phyloP scores from a whole-genome alignment of 2,113 vertebrate species.

The Condylura cristata region DNA sequence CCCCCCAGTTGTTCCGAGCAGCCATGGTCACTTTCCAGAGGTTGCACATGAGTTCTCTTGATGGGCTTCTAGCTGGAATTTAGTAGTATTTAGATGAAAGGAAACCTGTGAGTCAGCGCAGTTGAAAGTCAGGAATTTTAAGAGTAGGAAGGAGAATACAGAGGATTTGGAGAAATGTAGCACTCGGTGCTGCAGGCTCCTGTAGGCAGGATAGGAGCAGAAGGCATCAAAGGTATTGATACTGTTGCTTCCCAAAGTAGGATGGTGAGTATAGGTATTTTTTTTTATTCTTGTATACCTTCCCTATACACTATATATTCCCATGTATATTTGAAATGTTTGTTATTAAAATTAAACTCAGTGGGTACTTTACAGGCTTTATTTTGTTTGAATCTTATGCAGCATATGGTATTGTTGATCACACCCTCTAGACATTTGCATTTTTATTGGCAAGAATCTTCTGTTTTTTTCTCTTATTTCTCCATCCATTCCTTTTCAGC shows the following conservation, averaged over 20 bases:
- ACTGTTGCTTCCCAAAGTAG: background rate
- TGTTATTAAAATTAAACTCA: background rate
- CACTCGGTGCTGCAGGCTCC: background rate
- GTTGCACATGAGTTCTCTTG: background rate
- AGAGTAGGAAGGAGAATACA: background rate
- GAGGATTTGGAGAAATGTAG: background rate
- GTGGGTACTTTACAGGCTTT: constrained; percentile 15
- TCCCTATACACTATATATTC: background rate
- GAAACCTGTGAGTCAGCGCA: background rate
- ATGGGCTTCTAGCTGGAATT: background rate
- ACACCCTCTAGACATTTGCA: constrained; percentile 15
- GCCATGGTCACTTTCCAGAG: background rate
- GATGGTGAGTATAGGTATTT: background rate
- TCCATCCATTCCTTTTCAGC: constrained; percentile 60
- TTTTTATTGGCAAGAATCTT: constrained; percentile 54
- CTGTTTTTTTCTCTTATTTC: constrained; percentile 59
- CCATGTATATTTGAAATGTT: background rate
- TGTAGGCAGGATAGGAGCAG: background rate
- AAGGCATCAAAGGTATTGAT: background rate
- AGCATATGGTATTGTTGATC: constrained; percentile 40
- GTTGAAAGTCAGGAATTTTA: background rate
- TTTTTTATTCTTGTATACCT: background rate
- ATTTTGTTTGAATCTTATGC: background rate
- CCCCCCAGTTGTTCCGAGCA: too few relatives aligned
- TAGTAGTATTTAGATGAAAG: background rate